A percentile compares a stretch with the other conserved stretches of the same genome.
phyloP scores from a whole-genome alignment of 2,797 vertebrate genomes.

The Neomorphus geoffroyi region DNA sequence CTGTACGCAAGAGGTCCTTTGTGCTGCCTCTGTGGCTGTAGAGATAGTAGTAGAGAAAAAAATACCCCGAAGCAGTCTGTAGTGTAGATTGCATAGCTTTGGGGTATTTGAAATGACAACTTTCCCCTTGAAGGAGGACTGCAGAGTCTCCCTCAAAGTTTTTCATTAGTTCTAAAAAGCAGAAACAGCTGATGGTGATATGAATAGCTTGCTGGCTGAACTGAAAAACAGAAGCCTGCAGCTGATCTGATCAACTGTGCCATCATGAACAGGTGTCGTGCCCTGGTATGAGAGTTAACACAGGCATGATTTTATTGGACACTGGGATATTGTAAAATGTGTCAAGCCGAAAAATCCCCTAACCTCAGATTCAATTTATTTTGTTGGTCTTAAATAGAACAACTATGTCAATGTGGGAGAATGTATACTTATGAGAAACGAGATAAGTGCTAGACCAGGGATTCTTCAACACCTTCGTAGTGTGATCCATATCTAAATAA shows the following conservation, averaged over 20 bases:
- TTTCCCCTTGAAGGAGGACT: slow-evolving; percentile 5
- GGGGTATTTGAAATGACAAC: not conserved
- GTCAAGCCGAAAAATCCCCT: slow-evolving; percentile 49
- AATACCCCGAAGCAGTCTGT: not conserved
- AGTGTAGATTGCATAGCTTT: not conserved
- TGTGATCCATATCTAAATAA: slow-evolving; percentile 47
- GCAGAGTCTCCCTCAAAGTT: slow-evolving; percentile 48
- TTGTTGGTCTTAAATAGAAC: slow-evolving; percentile 43
- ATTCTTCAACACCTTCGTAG: slow-evolving; percentile 14
- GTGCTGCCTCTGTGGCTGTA: not conserved
- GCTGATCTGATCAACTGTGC: slow-evolving; percentile 68
- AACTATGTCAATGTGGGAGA: slow-evolving; percentile 16
- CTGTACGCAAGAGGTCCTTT: not conserved
- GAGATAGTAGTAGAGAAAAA: not conserved
- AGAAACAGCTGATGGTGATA: slow-evolving; percentile 71
- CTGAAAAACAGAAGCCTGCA: slow-evolving; percentile 58
- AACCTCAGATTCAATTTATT: slow-evolving; percentile 50
- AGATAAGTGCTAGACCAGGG: slow-evolving; percentile 36
- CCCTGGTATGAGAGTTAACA: slow-evolving; percentile 35
- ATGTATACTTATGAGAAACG: slow-evolving; percentile 26
- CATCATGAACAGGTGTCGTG: slow-evolving; percentile 63
- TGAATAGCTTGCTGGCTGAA: slow-evolving; percentile 68
- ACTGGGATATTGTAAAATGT: slow-evolving; percentile 45
- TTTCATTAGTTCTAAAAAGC: slow-evolving; percentile 68
- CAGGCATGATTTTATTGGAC: slow-evolving; percentile 44